phyloP scores from a whole-genome alignment of 1,140 invertebrate species.

The Coptotermes formosanus region DNA sequence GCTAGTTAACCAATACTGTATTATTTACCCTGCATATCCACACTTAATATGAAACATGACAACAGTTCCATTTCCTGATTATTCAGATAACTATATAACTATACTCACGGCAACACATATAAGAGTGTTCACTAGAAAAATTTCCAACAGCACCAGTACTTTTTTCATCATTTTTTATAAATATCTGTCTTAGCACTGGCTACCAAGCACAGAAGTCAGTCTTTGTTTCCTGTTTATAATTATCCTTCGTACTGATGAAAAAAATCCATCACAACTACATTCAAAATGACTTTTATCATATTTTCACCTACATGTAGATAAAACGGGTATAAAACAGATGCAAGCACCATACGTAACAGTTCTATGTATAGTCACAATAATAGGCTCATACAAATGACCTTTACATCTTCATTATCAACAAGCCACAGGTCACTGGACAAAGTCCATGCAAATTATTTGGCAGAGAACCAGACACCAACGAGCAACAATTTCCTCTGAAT shows the following conservation, averaged over 20 bases:
- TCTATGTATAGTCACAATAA: neutral
- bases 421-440: neutral
- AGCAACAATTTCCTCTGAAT: constrained; percentile 37
- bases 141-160: neutral
- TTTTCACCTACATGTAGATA: neutral
- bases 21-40: too few species aligned
- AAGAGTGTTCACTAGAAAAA: neutral
- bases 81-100: too few species aligned
- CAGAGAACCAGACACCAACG: neutral
- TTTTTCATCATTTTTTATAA: neutral
- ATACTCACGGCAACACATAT: neutral
- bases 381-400: neutral
- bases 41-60: too few species aligned
- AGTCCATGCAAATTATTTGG: constrained; percentile 6
- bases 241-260: neutral
- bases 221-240: neutral
- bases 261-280: neutral
- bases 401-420: neutral
- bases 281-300: neutral
- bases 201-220: neutral
- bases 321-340: neutral
- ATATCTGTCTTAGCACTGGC: neutral
- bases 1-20: too few species aligned
- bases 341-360: neutral
- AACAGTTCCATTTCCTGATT: too few species aligned